Evolutionary conservation across 2,888 invertebrate species (phyloP).

Genomic region (Pterostichus madidus): DNA sequence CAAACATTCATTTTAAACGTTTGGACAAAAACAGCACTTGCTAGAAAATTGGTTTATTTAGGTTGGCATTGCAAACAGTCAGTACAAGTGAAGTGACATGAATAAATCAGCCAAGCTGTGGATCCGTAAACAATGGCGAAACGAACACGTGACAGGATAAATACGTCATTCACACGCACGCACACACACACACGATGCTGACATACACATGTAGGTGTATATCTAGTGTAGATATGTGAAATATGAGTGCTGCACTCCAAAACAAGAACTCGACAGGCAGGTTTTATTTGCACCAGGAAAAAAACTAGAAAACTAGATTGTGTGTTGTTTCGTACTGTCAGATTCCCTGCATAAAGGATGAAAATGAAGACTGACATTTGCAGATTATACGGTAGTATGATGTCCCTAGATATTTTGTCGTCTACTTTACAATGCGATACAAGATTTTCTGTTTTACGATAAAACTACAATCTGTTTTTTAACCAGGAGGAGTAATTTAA

Average conservation of each 20-base stretch:
- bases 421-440: no score
- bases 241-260: conserved; percentile 40
- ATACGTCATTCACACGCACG: conserved; percentile 45
- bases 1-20: conserved; percentile 46
- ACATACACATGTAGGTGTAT: conserved; percentile 6
- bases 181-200: neutral
- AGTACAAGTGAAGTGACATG: conserved; percentile 51
- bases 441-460: no score
- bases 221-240: conserved; percentile 29
- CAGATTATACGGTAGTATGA: no score
- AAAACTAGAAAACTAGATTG: conserved; percentile 1
- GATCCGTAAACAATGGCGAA: conserved; percentile 53
- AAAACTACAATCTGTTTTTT: no score
- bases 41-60: conserved; percentile 53
- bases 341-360: neutral
- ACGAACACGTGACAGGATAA: conserved; percentile 52
- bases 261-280: conserved; percentile 6
- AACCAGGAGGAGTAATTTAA: no score
- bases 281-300: conserved; percentile 17
- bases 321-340: neutral
- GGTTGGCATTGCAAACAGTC: conserved; percentile 48
- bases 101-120: conserved; percentile 48
- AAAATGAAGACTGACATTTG: conserved; percentile 8
- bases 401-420: no score
- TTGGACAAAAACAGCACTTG: conserved; percentile 46